Percentiles rank a stretch among this genome's conserved stretches.
phyloP scores from a whole-genome alignment of 2,113 vertebrate species.

The Hippopotamus amphibius region DNA sequence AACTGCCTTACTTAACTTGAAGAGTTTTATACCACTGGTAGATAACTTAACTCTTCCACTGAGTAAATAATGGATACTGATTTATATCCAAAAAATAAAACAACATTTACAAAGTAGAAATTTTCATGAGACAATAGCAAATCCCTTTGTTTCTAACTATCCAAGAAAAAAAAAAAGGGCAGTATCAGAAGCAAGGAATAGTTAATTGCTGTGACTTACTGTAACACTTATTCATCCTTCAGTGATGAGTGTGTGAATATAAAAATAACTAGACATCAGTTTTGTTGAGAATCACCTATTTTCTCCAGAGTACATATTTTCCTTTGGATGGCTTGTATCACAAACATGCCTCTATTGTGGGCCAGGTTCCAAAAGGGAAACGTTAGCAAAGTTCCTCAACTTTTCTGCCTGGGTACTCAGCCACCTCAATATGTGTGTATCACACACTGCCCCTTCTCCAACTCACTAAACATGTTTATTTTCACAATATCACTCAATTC shows the following conservation, averaged over 20 bases:
- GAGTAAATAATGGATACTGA: neutral
- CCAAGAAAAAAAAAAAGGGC: too few relatives aligned
- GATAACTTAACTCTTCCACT: neutral
- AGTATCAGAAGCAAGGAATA: neutral
- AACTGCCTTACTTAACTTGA: neutral
- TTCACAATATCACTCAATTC: conserved; percentile 47
- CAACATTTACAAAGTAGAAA: neutral
- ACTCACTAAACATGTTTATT: neutral
- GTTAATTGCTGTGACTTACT: neutral
- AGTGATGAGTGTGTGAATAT: neutral
- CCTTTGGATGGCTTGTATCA: neutral
- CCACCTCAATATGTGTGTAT: neutral
- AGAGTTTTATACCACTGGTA: neutral
- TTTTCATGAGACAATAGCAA: neutral
- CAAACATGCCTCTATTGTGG: neutral
- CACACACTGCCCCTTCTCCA: neutral
- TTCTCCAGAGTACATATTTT: neutral
- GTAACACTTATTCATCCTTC: neutral
- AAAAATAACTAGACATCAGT: neutral
- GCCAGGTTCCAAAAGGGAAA: neutral
- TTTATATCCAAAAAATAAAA: conserved; percentile 24
- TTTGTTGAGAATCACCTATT: neutral
- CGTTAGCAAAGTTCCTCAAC: neutral
- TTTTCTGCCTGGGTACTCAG: neutral
- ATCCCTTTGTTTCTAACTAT: neutral